Conservation (phyloP, 2,113 vertebrate species). For the Cryptotis parvus region DNA sequence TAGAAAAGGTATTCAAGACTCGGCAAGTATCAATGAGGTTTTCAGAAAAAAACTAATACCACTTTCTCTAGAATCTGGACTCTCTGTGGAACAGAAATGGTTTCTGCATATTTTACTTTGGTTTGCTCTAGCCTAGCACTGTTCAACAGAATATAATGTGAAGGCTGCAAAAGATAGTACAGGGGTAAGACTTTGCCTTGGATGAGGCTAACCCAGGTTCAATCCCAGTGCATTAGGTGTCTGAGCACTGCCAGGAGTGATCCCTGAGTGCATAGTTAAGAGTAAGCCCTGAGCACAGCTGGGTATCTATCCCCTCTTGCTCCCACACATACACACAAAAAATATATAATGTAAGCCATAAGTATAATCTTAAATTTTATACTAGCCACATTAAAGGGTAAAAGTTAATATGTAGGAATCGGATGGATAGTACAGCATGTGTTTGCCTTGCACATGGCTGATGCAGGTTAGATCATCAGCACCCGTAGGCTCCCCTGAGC, state of each 20-base stretch:
- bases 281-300: no score
- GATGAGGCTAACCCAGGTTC: no score
- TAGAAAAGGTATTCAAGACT: background rate
- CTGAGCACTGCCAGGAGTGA: no score
- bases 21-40: background rate
- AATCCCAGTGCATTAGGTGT: no score
- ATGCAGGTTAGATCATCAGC: no score
- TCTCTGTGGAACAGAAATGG: background rate
- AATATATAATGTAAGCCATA: background rate
- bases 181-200: no score
- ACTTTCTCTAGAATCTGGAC: background rate
- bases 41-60: background rate
- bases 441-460: no score
- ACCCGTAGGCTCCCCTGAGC: no score
- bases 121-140: background rate
- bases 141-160: background rate
- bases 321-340: background rate
- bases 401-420: background rate
- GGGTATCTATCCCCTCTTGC: no score
- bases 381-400: background rate
- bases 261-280: no score
- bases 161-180: background rate
- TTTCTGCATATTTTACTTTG: background rate
- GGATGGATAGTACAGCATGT: no score
- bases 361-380: conserved; percentile 9